Percentiles rank a stretch among this genome's conserved stretches.
These are phyloP conservation scores for Cyclura pinguis DNA, from an alignment of 2,797 vertebrate genomes.

Conservation along the genomic window DNA sequence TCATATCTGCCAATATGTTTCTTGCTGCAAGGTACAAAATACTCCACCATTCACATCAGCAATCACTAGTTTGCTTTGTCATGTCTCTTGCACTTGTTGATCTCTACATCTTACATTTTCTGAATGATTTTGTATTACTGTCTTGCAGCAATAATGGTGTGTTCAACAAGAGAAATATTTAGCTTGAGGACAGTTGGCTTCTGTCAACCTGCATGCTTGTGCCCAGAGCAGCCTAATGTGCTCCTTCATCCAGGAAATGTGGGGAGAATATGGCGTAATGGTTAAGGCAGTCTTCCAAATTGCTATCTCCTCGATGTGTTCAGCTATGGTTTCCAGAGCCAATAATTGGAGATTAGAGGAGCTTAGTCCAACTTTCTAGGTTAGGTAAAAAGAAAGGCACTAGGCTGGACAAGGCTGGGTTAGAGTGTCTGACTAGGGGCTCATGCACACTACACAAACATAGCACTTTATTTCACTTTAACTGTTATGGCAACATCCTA, in stretches of 20 bases:
- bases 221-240: neutral
- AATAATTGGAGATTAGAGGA: neutral
- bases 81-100: conserved; percentile 60
- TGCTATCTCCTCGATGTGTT: too few species aligned
- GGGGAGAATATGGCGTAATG: neutral
- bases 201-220: neutral
- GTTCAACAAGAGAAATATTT: neutral
- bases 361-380: neutral
- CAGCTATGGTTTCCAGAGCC: too few species aligned
- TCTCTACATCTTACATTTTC: conserved; percentile 55
- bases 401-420: too few species aligned
- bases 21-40: conserved; percentile 59
- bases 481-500: neutral
- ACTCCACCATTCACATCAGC: conserved; percentile 55
- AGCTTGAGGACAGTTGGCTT: conserved; percentile 6
- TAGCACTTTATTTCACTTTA: neutral
- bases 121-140: conserved; percentile 53
- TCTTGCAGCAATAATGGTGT: conserved; percentile 52
- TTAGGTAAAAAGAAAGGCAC: too few species aligned
- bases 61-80: conserved; percentile 59
- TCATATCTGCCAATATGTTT: conserved; percentile 60
- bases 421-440: neutral
- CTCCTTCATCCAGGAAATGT: neutral
- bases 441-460: neutral
- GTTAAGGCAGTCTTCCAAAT: neutral